Evolutionary conservation across 2,797 vertebrate species (phyloP).

Genomic region (Merluccius polli): DNA sequence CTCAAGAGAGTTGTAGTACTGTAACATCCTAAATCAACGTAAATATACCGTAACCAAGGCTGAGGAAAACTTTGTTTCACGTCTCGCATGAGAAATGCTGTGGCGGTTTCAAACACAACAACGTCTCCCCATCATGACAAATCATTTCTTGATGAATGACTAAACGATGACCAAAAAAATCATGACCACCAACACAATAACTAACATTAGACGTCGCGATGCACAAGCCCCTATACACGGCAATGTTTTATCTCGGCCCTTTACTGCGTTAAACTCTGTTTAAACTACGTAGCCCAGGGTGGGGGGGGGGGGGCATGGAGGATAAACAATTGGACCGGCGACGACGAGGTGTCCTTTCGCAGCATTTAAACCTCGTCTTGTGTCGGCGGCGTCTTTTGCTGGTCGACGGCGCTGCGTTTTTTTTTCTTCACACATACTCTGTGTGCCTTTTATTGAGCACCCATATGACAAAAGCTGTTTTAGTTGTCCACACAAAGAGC

Average conservation of each 20-base stretch:
- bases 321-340: conserved; percentile 41
- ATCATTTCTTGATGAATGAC: no score
- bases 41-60: no score
- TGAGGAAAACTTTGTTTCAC: no score
- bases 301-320: conserved; percentile 29
- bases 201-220: no score
- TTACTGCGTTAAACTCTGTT: neutral
- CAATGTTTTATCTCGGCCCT: neutral
- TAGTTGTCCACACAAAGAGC: conserved; percentile 76
- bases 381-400: conserved; percentile 57
- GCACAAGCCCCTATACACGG: no score
- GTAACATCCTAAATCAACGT: no score
- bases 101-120: no score
- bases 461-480: conserved; percentile 79
- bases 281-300: conserved; percentile 49
- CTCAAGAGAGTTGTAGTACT: no score
- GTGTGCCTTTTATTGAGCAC: conserved; percentile 70
- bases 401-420: conserved; percentile 61
- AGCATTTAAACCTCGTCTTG: conserved; percentile 53
- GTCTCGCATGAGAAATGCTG: no score
- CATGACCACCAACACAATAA: no score
- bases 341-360: conserved; percentile 54
- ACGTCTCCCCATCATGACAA: no score
- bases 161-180: no score
- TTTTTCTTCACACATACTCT: conserved; percentile 79